These are phyloP conservation scores for Drosophila tropicalis DNA, from an alignment of 1,140 invertebrate species.

Conservation along the genomic window DNA sequence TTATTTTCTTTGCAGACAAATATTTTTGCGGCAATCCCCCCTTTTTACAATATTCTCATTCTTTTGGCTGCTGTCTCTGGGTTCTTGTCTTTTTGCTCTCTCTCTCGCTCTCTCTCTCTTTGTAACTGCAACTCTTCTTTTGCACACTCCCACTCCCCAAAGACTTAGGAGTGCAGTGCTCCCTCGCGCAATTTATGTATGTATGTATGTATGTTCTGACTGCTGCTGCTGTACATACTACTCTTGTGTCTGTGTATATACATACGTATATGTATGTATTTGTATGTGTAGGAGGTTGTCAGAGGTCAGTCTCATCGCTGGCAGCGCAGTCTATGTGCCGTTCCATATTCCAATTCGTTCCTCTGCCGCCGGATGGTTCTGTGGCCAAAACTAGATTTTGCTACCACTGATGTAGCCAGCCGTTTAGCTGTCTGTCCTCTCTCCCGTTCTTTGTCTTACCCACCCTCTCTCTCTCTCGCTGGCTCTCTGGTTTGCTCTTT, in stretches of 20 bases:
- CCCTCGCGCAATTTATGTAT: constrained; percentile 68
- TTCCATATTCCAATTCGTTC: constrained; percentile 69
- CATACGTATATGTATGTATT: not conserved
- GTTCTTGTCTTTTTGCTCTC: not conserved
- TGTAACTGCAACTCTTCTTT: constrained; percentile 39
- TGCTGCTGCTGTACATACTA: constrained; percentile 34
- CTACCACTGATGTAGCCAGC: constrained; percentile 29
- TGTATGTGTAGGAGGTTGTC: constrained; percentile 76
- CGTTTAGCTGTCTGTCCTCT: not conserved
- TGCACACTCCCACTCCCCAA: constrained; percentile 23
- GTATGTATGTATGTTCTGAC: constrained; percentile 29
- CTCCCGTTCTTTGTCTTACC: constrained; percentile 23
- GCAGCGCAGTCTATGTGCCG: constrained; percentile 55
- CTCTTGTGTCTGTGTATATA: constrained; percentile 21
- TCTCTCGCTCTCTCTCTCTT: constrained; percentile 20
- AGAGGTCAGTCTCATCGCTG: constrained; percentile 77
- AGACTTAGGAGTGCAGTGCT: constrained; percentile 62
- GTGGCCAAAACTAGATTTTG: constrained; percentile 74
- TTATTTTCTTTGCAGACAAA: not conserved
- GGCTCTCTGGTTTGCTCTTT: constrained; percentile 63
- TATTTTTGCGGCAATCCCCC: not conserved
- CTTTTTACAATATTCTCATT: not conserved
- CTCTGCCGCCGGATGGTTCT: constrained; percentile 49
- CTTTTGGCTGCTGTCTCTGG: not conserved
- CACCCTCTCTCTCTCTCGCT: constrained; percentile 28